Evolutionary conservation across 2,797 vertebrate genomes (phyloP).

Genomic region (Pogoniulus pusillus): DNA sequence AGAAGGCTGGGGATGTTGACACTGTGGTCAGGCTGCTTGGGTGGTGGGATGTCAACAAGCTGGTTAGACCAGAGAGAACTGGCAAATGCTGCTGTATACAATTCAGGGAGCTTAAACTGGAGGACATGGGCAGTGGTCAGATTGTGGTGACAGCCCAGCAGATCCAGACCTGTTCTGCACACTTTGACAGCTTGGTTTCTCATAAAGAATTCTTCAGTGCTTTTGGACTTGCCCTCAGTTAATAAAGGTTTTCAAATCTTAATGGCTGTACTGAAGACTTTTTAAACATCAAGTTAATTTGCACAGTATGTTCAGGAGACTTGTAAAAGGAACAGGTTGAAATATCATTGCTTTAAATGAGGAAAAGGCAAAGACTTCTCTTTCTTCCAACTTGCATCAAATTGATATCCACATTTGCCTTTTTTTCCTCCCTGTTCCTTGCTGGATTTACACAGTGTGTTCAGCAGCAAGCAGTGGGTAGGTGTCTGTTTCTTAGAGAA

Average conservation of each 20-base stretch:
- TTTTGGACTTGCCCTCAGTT: background rate
- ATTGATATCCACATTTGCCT: background rate
- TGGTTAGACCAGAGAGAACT: background rate
- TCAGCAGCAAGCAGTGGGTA: background rate
- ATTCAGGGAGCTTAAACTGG: background rate
- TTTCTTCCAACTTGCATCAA: background rate
- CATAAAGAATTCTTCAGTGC: background rate
- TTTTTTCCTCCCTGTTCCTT: background rate
- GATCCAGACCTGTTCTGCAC: background rate
- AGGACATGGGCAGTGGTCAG: background rate
- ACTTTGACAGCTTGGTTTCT: background rate
- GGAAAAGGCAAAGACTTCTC: background rate
- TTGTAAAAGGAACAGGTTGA: background rate
- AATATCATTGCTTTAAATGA: background rate
- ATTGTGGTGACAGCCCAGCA: background rate
- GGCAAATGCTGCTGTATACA: background rate
- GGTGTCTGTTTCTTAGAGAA: background rate
- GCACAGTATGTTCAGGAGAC: background rate
- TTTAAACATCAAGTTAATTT: background rate
- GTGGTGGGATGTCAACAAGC: background rate
- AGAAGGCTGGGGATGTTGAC: background rate
- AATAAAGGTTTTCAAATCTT: background rate
- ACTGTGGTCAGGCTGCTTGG: background rate
- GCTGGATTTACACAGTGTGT: background rate
- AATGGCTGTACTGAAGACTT: background rate